phyloP scores from a whole-genome alignment of 2,113 vertebrate genomes.

The Callospermophilus lateralis region DNA sequence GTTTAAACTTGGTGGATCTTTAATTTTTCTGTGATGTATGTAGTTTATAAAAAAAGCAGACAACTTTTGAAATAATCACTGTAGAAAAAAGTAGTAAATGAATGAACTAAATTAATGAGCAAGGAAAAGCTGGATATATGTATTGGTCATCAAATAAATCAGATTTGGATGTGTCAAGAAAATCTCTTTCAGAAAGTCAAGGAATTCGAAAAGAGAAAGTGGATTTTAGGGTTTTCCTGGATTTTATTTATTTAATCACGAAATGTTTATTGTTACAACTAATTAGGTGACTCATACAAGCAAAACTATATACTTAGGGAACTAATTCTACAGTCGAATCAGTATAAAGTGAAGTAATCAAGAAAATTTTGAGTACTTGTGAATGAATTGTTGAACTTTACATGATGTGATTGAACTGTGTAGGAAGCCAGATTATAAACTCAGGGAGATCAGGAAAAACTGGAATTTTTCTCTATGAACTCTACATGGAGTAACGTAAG shows the following conservation, averaged over 20 bases:
- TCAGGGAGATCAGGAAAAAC: neutral
- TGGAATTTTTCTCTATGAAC: neutral
- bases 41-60: neutral
- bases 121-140: neutral
- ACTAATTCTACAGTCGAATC: neutral
- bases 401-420: neutral
- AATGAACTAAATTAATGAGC: neutral
- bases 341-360: neutral
- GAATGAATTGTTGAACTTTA: neutral
- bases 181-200: slow-evolving; percentile 1
- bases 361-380: neutral
- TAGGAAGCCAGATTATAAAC: neutral
- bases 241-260: neutral
- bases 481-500: neutral
- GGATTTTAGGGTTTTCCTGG: neutral
- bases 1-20: neutral
- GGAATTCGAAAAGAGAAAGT: neutral
- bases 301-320: neutral
- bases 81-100: neutral
- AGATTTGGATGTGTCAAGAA: neutral
- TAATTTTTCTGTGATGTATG: neutral
- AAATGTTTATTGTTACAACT: neutral
- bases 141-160: neutral
- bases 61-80: neutral
- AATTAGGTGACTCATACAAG: slow-evolving; percentile 24